Base-by-base conservation (phyloP, 2,113 vertebrate species). In the Macquaria ambigua region DNA sequence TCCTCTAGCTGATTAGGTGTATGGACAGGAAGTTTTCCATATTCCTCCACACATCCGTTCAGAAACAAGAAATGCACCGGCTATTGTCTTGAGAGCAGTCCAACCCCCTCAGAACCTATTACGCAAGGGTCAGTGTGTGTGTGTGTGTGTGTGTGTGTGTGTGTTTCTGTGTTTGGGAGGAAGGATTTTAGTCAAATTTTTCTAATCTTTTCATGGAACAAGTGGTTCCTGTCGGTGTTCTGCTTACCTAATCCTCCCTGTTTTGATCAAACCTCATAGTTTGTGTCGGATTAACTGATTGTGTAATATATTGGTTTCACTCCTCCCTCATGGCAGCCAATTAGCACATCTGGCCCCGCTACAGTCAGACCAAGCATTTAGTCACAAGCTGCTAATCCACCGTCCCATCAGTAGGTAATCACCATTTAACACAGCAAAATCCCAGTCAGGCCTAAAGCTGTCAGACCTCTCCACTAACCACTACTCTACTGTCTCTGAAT, bases 41-140 rank as follows among this genome's bases (percentile, higher is more conserved):
- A 90, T 92, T 92, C 75, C 73, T 92, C 83, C 79, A 72, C 72
- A 81, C 83, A 69, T 93, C 93, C 84, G 78, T 81, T 89, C 64
- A 80, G 71, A 82, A 93, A 90, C 53, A 81, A 39, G 43, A 76
- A 83, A 79, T 23, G 8, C 73, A 77, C 89, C 83, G 84, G 81
- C 76, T 77, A 91, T 92, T 93, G 89, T 93, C 61, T 81, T 74
- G 20, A 88, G 80, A 72, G 48, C 37, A 53, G 78, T 74, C 46
- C 59, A 62, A 21, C 66, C 61, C 66, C 41, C 15, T 66, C 41
- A 48, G 5, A 84, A 67, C 67, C 31, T 58, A 25, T 78, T 81
- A 72, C 12, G 39, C 7, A 39, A 76, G 28, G 48, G 39, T 83
- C 9, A 9, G 50, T n/a, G 18, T 53, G 10, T 62, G 8, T 69